phyloP scores from a whole-genome alignment of 2,888 invertebrate species.

The Phengaris arion region DNA sequence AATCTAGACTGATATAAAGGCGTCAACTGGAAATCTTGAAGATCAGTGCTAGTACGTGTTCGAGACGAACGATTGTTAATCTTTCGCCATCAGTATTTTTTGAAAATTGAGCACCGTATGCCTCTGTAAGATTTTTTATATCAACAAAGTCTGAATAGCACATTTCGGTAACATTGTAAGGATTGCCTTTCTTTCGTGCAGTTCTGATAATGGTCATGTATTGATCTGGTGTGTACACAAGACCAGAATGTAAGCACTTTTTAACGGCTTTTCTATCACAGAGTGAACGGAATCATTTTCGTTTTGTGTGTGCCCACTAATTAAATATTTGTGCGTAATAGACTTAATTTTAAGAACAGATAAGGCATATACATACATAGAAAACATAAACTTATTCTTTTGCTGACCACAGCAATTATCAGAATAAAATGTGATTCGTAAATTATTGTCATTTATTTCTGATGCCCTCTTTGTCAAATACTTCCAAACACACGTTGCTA shows the following conservation, averaged over 20 bases:
- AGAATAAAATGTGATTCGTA: neutral
- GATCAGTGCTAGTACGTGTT: conserved; percentile 18
- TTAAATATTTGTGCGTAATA: neutral
- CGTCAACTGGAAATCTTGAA: conserved; percentile 33
- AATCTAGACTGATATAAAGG: conserved; percentile 36
- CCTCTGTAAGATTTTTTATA: conserved; percentile 33
- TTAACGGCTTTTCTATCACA: conserved; percentile 39
- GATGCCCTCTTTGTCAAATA: neutral
- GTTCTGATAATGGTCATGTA: conserved; percentile 39
- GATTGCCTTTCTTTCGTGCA: conserved; percentile 38
- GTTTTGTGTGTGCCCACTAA: conserved; percentile 42
- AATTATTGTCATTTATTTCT: neutral
- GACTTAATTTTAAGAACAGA: neutral
- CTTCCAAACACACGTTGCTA: conserved; percentile 35
- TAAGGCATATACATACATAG: neutral
- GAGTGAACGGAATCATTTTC: conserved; percentile 41
- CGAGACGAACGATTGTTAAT: conserved; percentile 33
- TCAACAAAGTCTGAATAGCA: conserved; percentile 39
- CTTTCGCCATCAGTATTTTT: conserved; percentile 26
- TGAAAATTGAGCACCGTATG: neutral
- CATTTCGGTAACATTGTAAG: conserved; percentile 39
- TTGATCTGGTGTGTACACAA: conserved; percentile 40
- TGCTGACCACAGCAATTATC: neutral
- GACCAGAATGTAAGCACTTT: conserved; percentile 35
- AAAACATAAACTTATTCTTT: neutral